A percentile compares a stretch with the other conserved stretches of the same genome.
These are phyloP conservation scores for Diarsia brunnea DNA, from an alignment of 2,888 invertebrate genomes.

Conservation along the genomic window DNA sequence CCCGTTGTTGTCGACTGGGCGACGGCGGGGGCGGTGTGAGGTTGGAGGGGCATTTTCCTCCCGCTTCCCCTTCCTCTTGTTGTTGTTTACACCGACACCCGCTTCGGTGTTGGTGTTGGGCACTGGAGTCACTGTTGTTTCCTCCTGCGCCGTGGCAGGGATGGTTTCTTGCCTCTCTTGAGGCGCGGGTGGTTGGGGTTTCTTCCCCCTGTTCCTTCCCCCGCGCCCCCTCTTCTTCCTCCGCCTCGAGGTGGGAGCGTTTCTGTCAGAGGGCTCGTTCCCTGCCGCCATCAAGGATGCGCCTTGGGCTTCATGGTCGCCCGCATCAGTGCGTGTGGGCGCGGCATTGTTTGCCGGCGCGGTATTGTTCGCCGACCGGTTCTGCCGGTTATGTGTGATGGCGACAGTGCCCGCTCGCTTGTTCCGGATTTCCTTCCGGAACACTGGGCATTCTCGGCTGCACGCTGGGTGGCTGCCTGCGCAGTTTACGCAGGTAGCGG, in stretches of 20 bases:
- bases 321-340: fast-evolving
- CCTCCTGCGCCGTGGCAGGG: neutral
- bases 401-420: neutral
- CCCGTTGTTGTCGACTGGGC: neutral
- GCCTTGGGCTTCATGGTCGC: neutral
- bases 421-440: no score
- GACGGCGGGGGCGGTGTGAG: fast-evolving
- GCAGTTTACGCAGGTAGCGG: neutral
- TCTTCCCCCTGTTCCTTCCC: neutral
- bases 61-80: neutral
- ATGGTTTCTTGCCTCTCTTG: neutral
- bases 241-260: neutral
- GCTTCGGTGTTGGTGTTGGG: neutral
- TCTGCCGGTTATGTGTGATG: neutral
- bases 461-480: no score
- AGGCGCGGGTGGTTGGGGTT: neutral
- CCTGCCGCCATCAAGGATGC: neutral
- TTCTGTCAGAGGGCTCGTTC: neutral
- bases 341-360: neutral
- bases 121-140: fast-evolving
- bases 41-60: neutral
- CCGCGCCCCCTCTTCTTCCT: neutral
- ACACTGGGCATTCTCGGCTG: no score
- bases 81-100: neutral
- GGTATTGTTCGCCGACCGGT: neutral